Evolutionary conservation across 2,113 vertebrate genomes (phyloP).

Genomic region (Pardalotus punctatus): DNA sequence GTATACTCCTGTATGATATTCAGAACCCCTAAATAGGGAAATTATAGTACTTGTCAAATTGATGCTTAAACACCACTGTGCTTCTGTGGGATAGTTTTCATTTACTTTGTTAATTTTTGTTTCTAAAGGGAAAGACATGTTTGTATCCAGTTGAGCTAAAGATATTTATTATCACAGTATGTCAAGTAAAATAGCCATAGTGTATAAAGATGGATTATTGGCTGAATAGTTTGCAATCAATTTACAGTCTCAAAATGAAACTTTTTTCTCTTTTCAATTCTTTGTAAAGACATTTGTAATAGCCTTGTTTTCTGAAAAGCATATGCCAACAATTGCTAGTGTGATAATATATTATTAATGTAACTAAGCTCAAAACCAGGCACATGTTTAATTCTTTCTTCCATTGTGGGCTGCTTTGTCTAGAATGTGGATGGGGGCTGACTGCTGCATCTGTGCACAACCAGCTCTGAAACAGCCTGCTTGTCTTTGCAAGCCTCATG

Average conservation of each 20-base stretch:
- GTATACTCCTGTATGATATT: conserved; percentile 58
- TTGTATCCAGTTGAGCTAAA: conserved; percentile 70
- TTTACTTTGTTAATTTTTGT: conserved; percentile 65
- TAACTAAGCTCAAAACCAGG: not conserved
- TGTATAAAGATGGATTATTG: conserved; percentile 49
- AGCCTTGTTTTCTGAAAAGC: conserved; percentile 52
- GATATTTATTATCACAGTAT: conserved; percentile 69
- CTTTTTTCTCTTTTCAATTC: conserved; percentile 56
- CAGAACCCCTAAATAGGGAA: conserved; percentile 56
- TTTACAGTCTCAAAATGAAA: conserved; percentile 57
- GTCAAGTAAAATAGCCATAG: conserved; percentile 28
- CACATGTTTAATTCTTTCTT: not conserved
- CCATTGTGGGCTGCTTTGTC: not conserved
- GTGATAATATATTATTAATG: not conserved
- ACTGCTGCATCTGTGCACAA: not conserved
- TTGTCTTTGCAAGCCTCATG: not conserved
- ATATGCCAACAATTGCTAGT: not conserved
- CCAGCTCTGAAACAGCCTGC: not conserved
- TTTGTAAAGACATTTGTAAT: conserved; percentile 64
- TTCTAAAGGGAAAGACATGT: conserved; percentile 69
- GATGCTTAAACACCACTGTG: conserved; percentile 63
- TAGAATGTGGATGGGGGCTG: not conserved
- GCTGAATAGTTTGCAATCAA: conserved; percentile 61
- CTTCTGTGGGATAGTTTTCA: conserved; percentile 65
- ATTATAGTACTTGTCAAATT: conserved; percentile 72